Evolutionary conservation across 2,888 invertebrate species (phyloP).

Genomic region (Troides oblongomaculatus): DNA sequence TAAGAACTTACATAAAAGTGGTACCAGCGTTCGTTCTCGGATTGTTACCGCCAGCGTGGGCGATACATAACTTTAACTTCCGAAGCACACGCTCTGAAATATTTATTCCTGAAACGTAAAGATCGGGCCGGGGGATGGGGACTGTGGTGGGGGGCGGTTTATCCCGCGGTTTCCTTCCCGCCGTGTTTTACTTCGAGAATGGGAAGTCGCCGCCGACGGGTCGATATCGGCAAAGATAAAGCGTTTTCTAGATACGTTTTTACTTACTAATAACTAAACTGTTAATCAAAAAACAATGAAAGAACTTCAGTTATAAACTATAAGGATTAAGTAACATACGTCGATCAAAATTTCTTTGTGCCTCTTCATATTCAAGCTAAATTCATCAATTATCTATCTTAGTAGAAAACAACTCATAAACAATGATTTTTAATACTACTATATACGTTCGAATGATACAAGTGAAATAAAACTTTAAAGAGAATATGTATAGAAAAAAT

Average conservation of each 20-base stretch:
- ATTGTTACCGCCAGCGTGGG: slow-evolving; percentile 72
- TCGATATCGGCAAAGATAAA: slow-evolving; percentile 78
- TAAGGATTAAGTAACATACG: no score
- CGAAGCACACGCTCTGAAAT: slow-evolving; percentile 80
- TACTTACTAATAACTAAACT: slow-evolving; percentile 1
- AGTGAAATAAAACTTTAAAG: no score
- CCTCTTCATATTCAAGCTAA: no score
- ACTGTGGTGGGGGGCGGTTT: slow-evolving; percentile 60
- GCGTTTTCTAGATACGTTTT: slow-evolving; percentile 44
- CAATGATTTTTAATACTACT: no score
- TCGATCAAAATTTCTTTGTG: no score
- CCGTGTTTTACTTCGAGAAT: slow-evolving; percentile 80
- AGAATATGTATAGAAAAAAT: no score
- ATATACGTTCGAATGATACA: no score
- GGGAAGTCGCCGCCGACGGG: slow-evolving; percentile 78
- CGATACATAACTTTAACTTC: slow-evolving; percentile 79
- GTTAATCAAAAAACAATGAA: no score
- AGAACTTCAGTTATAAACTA: no score
- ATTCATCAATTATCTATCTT: no score
- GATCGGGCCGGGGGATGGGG: slow-evolving; percentile 62
- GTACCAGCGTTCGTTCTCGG: slow-evolving; percentile 70
- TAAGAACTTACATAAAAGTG: slow-evolving; percentile 60
- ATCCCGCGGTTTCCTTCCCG: slow-evolving; percentile 80
- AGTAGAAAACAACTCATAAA: no score
- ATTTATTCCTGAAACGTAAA: slow-evolving; percentile 81